These are phyloP conservation scores for Drosophila atroscutellata DNA, from an alignment of 2,888 invertebrate genomes.

Conservation along the genomic window DNA sequence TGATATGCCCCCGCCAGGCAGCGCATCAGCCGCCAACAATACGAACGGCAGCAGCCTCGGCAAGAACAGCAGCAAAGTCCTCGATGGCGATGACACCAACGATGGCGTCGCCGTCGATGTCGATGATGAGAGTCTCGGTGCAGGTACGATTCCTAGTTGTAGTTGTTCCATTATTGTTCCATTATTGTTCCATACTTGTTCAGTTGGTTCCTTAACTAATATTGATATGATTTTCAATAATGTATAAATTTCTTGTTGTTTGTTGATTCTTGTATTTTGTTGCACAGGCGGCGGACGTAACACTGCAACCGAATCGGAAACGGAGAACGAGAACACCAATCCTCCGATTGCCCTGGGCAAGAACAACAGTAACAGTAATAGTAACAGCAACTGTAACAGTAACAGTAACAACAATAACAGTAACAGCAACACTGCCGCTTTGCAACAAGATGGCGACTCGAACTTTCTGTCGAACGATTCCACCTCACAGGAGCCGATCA, in stretches of 20 bases:
- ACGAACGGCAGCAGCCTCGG: constrained; percentile 72
- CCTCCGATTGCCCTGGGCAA: constrained; percentile 70
- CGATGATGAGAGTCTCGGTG: constrained; percentile 80
- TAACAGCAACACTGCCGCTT: constrained; percentile 52
- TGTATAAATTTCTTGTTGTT: constrained; percentile 2
- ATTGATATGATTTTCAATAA: not conserved
- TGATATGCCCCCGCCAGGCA: constrained; percentile 87
- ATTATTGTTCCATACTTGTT: not conserved
- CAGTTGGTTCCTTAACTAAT: not conserved
- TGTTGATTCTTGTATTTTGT: not conserved
- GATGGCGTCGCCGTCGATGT: constrained; percentile 74
- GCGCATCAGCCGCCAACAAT: constrained; percentile 38
- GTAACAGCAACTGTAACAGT: constrained; percentile 43
- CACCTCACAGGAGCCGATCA: constrained; percentile 83
- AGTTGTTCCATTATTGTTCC: not conserved
- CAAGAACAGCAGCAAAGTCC: constrained; percentile 60
- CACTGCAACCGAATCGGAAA: constrained; percentile 78
- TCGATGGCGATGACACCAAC: constrained; percentile 79
- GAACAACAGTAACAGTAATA: constrained; percentile 33
- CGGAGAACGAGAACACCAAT: constrained; percentile 81
- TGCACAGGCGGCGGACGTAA: constrained; percentile 69
- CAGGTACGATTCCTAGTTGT: constrained; percentile 58
- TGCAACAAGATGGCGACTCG: constrained; percentile 82
- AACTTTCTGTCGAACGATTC: constrained; percentile 84
- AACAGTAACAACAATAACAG: constrained; percentile 42